phyloP scores from a whole-genome alignment of 1,140 invertebrate species.

The Colletes gigas region DNA sequence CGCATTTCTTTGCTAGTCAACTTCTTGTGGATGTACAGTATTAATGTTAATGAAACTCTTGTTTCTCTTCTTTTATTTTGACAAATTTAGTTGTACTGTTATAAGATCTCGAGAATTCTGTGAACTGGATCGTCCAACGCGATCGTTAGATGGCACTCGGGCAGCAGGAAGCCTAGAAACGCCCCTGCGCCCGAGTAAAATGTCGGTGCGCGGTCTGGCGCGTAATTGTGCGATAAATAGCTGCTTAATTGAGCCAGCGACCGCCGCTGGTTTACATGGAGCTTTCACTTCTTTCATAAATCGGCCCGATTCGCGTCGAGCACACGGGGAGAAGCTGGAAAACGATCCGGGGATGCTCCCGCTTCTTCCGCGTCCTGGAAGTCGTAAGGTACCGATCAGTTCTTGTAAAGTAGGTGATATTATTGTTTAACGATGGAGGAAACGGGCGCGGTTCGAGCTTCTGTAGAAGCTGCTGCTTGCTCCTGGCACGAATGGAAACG shows the following conservation, averaged over 20 bases:
- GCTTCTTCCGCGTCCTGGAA: slow-evolving; percentile 2
- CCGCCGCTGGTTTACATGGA: slow-evolving; percentile 59
- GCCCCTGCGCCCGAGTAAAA: slow-evolving; percentile 16
- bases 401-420: not conserved
- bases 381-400: not conserved
- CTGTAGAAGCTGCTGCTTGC: no score
- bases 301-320: slow-evolving; percentile 31
- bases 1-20: no score
- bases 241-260: slow-evolving; percentile 57
- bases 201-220: slow-evolving; percentile 29
- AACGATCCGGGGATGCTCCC: not conserved
- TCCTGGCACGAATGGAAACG: no score
- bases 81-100: no score
- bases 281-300: slow-evolving; percentile 64
- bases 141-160: no score
- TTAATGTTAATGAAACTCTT: no score
- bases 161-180: not conserved
- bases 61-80: no score
- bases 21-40: no score
- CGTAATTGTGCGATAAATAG: slow-evolving; percentile 65
- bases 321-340: not conserved
- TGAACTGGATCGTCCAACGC: no score
- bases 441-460: not conserved
- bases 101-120: no score
- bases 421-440: not conserved